Base-by-base conservation (phyloP, 2,888 invertebrate species). In the Scelioninae gen. 2 region DNA sequence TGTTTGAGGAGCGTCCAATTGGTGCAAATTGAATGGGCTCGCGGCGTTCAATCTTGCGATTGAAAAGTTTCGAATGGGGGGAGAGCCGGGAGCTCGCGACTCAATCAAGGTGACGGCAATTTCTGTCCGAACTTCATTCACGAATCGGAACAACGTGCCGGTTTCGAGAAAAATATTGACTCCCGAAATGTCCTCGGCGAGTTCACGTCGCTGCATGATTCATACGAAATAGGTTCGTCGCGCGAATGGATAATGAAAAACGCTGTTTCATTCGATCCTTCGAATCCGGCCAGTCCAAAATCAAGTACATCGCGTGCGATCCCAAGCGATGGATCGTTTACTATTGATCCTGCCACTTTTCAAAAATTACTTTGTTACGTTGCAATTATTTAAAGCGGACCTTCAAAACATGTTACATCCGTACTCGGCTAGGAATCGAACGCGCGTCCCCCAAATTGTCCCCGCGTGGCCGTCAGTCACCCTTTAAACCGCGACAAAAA, bases 21-120 rank as follows among this genome's bases (percentile, higher is more conserved):
- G 81, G 81, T 78, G 81, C 81, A 83, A 84, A 85, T 84, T 84
- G 84, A 84, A 84, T 82, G 80, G 81, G 77, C 81, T 79, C 74
- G 80, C 74, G 61, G 76, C 68, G 78, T 74, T 76, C 78, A 81
- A 79, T 79, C 80, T 80, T 78, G 82, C 83, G 82, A 84, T 84
- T 84, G 84, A 84, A 84, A 85, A 84, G 80, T 83, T 83, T 82
- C 80, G 79, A 80, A 79, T 78, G 77, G 73, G 73, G 60, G 71
- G 77, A 74, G 77, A 72, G 37, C 60, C 68, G 35, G 57, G 60
- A 73, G 64, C 61, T 67, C 61, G 69, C 61, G 61, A 73, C 65
- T 68, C 64, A 72, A 71, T 74, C 68, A 71, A 74, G 68, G 71
- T 53, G 74, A 68, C 63, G 70, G 45, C 71, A 71, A 74, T 74